Conservation (phyloP, 2,113 vertebrate species). For the Aplodontia rufa region DNA sequence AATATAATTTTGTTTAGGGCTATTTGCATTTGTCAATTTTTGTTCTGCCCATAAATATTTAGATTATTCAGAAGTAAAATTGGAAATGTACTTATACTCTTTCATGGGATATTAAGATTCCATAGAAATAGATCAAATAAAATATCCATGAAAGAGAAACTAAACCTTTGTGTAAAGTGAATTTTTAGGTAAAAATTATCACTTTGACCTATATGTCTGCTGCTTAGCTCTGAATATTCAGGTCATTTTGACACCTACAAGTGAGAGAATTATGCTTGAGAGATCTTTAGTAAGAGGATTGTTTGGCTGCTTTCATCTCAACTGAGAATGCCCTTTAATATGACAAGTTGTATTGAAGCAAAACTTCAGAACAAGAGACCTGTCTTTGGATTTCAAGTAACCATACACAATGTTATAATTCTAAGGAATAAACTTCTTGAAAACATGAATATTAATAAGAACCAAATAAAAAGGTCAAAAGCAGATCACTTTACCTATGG, state of each 20-base stretch:
- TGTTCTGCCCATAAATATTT: constrained; percentile 9
- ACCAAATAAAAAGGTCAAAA: background rate
- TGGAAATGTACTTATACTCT: background rate
- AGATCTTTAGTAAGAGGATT: constrained; percentile 36
- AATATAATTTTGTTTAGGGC: constrained; percentile 23
- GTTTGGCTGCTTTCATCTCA: constrained; percentile 42
- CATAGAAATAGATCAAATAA: constrained; percentile 7
- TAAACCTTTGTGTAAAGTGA: background rate
- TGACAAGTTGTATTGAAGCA: constrained; percentile 63
- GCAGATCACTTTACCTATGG: background rate
- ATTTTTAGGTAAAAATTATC: background rate
- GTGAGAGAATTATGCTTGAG: background rate
- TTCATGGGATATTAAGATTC: constrained; percentile 1
- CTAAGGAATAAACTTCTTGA: constrained; percentile 58
- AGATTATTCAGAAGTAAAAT: constrained; percentile 48
- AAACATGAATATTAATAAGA: constrained; percentile 59
- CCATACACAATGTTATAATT: constrained; percentile 64
- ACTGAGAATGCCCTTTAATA: constrained; percentile 57
- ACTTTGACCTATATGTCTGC: background rate
- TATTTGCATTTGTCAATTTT: constrained; percentile 64
- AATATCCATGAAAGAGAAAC: background rate
- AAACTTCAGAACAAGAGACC: constrained; percentile 61
- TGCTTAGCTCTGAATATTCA: background rate
- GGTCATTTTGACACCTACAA: background rate
- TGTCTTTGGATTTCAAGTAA: constrained; percentile 72